These are phyloP conservation scores for Cataglyphis rosenhaueri DNA, from an alignment of 2,888 invertebrate species.

Conservation along the genomic window DNA sequence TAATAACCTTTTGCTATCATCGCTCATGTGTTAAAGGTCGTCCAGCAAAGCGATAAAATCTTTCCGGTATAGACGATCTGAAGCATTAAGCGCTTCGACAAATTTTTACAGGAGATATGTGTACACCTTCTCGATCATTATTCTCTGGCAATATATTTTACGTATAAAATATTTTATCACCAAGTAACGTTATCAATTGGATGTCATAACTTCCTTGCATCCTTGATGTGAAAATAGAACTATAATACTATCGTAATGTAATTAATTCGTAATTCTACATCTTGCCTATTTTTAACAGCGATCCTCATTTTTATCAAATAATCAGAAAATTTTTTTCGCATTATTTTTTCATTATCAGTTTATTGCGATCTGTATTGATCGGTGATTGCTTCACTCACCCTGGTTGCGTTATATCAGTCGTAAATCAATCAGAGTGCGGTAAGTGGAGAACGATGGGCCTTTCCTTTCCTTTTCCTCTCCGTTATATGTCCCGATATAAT, in stretches of 20 bases:
- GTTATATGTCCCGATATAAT: constrained; percentile 32
- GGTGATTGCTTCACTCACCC: constrained; percentile 32
- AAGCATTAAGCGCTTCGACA: constrained; percentile 1
- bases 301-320: neutral
- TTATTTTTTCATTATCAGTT: constrained; percentile 8
- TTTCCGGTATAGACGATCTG: constrained; percentile 16
- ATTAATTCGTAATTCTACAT: neutral
- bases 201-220: neutral
- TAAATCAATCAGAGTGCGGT: constrained; percentile 46
- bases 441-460: constrained; percentile 41
- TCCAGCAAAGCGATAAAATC: constrained; percentile 14
- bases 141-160: constrained; percentile 7
- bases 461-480: constrained; percentile 19
- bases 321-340: neutral
- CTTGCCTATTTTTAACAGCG: neutral
- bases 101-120: constrained; percentile 5
- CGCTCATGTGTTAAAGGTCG: constrained; percentile 41
- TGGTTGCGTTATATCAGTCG: constrained; percentile 26
- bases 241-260: neutral
- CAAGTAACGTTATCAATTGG: neutral
- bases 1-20: constrained; percentile 47
- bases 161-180: neutral
- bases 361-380: constrained; percentile 15
- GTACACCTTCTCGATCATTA: constrained; percentile 1
- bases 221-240: neutral